Conservation (phyloP, 2,888 invertebrate species). For the Leptopilina myrica region DNA sequence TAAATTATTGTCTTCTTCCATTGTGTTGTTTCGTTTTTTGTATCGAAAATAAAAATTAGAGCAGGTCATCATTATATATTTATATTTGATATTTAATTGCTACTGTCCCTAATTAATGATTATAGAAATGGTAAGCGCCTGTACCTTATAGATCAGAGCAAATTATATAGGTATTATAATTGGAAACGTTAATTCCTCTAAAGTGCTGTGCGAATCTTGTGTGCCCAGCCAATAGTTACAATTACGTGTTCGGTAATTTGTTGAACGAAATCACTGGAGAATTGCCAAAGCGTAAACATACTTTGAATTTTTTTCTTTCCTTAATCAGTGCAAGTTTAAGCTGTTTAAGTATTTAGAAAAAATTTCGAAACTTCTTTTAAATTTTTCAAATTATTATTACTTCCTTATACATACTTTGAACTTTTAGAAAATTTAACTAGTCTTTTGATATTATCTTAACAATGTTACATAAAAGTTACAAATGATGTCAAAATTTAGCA, state of each 20-base stretch:
- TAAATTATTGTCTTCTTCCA: background rate
- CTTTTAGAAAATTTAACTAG: too few species aligned
- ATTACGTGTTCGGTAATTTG: constrained; percentile 53
- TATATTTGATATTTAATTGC: background rate
- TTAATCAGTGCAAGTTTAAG: constrained; percentile 43
- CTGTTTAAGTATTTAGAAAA: background rate
- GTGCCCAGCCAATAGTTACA: constrained; percentile 38
- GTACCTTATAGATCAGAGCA: constrained; percentile 3
- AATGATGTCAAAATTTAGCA: too few species aligned
- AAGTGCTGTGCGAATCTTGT: constrained; percentile 46
- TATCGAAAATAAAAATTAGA: background rate
- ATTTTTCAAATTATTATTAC: too few species aligned
- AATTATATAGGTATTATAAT: constrained; percentile 46
- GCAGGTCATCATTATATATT: background rate
- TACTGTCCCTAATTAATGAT: constrained; percentile 5
- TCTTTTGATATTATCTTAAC: too few species aligned
- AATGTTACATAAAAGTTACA: too few species aligned
- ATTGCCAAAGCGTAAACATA: constrained; percentile 52
- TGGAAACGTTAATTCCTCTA: constrained; percentile 49
- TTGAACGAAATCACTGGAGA: constrained; percentile 51
- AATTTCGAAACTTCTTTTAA: too few species aligned
- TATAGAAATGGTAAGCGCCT: constrained; percentile 4
- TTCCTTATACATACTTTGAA: too few species aligned
- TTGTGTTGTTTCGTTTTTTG: background rate
- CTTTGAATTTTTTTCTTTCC: constrained; percentile 34